These are phyloP conservation scores for Cheilosia vulpina DNA, from an alignment of 2,888 invertebrate genomes.

Conservation along the genomic window DNA sequence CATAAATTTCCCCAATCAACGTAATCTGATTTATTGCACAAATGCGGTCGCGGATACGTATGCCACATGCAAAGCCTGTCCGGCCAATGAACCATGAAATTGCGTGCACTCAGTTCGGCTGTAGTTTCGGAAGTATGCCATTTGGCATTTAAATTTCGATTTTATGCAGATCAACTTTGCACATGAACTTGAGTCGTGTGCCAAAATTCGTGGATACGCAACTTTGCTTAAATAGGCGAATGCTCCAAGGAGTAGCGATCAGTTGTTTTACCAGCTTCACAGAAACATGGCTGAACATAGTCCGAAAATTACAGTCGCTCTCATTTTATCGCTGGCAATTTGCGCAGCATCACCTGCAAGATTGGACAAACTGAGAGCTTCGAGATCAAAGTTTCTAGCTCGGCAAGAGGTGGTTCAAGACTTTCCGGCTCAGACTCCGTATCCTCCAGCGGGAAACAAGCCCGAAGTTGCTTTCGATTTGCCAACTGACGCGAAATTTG, in stretches of 20 bases:
- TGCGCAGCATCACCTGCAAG: constrained; percentile 44
- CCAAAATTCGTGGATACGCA: background rate
- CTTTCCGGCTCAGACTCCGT: constrained; percentile 76
- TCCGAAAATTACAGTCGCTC: constrained; percentile 17
- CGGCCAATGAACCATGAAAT: constrained; percentile 30
- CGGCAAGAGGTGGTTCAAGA: constrained; percentile 52
- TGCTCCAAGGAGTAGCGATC: constrained; percentile 5
- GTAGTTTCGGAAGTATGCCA: constrained; percentile 27
- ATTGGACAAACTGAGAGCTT: constrained; percentile 34
- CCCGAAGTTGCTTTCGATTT: constrained; percentile 80
- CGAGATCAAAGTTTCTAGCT: constrained; percentile 19
- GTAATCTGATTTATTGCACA: too few species aligned
- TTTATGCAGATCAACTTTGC: constrained; percentile 37
- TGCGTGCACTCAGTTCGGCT: constrained; percentile 46
- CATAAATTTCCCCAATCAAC: too few species aligned
- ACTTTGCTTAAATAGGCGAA: constrained; percentile 60
- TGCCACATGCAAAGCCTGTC: background rate
- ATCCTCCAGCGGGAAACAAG: constrained; percentile 79
- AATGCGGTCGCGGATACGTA: too few species aligned
- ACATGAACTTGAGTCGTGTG: constrained; percentile 37
- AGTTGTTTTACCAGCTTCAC: constrained; percentile 19
- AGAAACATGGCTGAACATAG: constrained; percentile 27
- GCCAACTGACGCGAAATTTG: constrained; percentile 75
- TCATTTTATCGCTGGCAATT: constrained; percentile 16
- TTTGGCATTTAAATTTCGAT: constrained; percentile 46